Percentiles rank a stretch among this genome's conserved stretches.
phyloP scores from a whole-genome alignment of 1,140 invertebrate genomes.

The Druon quercuslanigerum region DNA sequence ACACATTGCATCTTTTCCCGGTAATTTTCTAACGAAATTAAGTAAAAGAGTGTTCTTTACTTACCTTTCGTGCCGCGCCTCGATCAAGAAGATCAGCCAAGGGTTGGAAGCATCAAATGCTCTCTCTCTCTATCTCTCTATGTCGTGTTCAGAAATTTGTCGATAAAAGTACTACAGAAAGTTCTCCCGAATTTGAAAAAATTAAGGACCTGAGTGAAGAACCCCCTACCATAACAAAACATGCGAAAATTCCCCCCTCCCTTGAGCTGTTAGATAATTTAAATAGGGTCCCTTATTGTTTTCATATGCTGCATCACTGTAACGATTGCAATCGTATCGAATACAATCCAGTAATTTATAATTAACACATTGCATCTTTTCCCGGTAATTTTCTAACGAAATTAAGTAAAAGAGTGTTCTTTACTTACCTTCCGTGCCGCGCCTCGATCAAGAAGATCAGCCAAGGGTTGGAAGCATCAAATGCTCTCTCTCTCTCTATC shows the following conservation, averaged over 20 bases:
- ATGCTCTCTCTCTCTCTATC: neutral
- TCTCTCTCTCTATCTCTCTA: too few relatives aligned
- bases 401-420: slow-evolving; percentile 15
- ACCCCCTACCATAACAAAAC: too few relatives aligned
- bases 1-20: neutral
- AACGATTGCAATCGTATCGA: slow-evolving; percentile 3
- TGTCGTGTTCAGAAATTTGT: neutral
- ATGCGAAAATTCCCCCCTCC: too few relatives aligned
- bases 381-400: neutral
- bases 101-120: slow-evolving; percentile 12
- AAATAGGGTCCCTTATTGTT: neutral
- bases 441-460: slow-evolving; percentile 2
- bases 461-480: slow-evolving; percentile 9
- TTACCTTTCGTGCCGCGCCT: slow-evolving; percentile 14
- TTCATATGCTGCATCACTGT: neutral
- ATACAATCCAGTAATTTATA: slow-evolving; percentile 6
- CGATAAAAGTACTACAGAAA: too few relatives aligned
- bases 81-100: slow-evolving; percentile 2
- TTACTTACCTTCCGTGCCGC: slow-evolving; percentile 16
- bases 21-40: slow-evolving; percentile 6
- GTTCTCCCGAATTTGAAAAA: too few relatives aligned
- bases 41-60: slow-evolving; percentile 23
- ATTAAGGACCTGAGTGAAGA: too few relatives aligned
- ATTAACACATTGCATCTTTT: neutral
- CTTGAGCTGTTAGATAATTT: too few relatives aligned